Conservation (phyloP, 2,113 vertebrate genomes). For the Bos indicus region DNA sequence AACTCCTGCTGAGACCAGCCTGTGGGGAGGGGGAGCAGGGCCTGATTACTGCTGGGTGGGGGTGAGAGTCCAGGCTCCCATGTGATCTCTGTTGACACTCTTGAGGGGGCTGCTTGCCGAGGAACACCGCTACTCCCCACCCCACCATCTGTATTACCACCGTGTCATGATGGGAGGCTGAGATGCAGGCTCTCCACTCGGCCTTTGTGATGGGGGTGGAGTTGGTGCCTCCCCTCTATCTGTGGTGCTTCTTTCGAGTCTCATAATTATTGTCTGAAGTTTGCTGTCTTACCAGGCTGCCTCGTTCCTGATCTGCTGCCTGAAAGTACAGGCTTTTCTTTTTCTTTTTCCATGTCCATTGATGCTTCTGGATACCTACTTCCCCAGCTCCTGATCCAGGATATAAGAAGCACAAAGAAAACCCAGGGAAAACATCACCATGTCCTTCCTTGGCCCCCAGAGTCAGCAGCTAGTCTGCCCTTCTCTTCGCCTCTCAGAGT, state of each 20-base stretch:
- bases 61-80: neutral
- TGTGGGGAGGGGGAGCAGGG: neutral
- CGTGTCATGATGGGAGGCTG: neutral
- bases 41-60: neutral
- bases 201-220: neutral
- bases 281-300: neutral
- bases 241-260: neutral
- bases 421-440: neutral
- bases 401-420: neutral
- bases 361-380: neutral
- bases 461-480: neutral
- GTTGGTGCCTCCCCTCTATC: neutral
- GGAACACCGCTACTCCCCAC: neutral
- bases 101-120: neutral
- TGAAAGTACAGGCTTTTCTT: neutral
- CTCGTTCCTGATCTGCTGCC: neutral
- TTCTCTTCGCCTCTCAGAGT: neutral
- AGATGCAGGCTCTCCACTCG: fast-evolving
- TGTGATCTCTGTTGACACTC: fast-evolving
- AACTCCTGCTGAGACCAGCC: neutral
- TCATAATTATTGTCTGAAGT: neutral
- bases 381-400: neutral
- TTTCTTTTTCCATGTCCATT: neutral
- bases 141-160: neutral
- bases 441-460: neutral